Base-by-base conservation (phyloP, 2,888 invertebrate species). In the Eristalinus sepulchralis region DNA sequence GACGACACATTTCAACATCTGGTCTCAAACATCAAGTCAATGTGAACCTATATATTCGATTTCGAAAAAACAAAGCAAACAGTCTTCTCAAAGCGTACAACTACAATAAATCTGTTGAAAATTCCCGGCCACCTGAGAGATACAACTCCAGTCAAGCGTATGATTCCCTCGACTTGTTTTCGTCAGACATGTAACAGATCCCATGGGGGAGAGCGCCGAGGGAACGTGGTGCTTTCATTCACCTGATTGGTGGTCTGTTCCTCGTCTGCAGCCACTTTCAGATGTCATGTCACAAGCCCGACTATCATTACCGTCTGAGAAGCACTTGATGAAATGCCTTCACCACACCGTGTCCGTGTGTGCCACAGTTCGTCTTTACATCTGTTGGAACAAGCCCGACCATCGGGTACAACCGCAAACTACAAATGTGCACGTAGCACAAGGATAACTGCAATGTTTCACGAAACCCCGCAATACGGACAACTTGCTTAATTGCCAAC, bases 401-500 rank as follows among this genome's bases (percentile, higher is more conserved):
- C 59, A 63, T 57, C 47, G 47, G 47, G 62, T 17, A 31, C 67
- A 67, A 62, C 81, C 71, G 84, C 76, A 81, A 57, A 63, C n/a
- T 72, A 72, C 71, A 73, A 82, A 82, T 64, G 77, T 68, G 55
- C 82, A 85, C 77, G 73, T 85, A 77, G 63, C 85, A 71, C 71
- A 64, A 72, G 34, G 72, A 81, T 77, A 73, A 77, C 82, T 85
- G 85, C 85, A 85, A 82, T 77, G 67, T 71, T 77, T 82, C 72
- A 68, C 68, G 68, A 85, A 77, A 73, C 77, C 72, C 81, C 77
- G 85, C 82, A 85, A 77, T 85, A 85, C 85, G 77, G 82, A 77
- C 85, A 85, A 73, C 76, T 82, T 82, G 71, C 82, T 85, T 85
- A 85, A 85, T 85, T 85, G 85, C 85, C 85, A 81, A 70, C 77